phyloP scores from a whole-genome alignment of 2,113 vertebrate genomes.

The Dicaeum eximium region DNA sequence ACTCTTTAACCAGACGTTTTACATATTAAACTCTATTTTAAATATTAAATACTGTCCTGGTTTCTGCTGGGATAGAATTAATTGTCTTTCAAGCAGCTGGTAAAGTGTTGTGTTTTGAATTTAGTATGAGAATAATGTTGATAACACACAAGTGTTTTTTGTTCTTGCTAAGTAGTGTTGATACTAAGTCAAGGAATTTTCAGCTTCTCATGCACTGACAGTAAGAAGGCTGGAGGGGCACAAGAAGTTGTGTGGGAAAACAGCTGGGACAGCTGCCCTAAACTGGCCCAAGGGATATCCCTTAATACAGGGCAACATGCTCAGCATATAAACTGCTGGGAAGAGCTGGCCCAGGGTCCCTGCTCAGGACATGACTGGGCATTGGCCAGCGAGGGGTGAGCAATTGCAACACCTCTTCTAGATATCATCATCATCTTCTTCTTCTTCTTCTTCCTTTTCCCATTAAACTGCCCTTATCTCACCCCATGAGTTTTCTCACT shows the following conservation, averaged over 20 bases:
- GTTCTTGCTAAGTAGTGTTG: background rate
- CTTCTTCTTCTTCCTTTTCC: background rate
- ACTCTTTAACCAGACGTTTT: background rate
- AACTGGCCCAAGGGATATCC: background rate
- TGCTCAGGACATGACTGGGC: background rate
- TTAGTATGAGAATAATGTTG: background rate
- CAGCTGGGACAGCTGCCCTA: background rate
- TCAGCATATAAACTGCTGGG: background rate
- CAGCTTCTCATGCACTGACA: background rate
- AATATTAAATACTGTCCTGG: background rate
- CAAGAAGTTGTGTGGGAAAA: background rate
- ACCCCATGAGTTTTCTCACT: background rate
- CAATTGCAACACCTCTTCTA: background rate
- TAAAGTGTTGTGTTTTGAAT: background rate
- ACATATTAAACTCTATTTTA: background rate
- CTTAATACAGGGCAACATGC: background rate
- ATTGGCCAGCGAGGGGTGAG: rapidly evolving
- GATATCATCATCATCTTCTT: background rate
- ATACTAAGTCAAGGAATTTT: background rate
- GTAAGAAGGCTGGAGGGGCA: background rate
- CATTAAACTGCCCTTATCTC: background rate
- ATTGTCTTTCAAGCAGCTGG: background rate
- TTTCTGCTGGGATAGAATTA: background rate
- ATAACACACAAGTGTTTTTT: background rate
- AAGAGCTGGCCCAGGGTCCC: background rate